Evolutionary conservation across 2,888 invertebrate genomes (phyloP).

Genomic region (Apocheima hispidaria): DNA sequence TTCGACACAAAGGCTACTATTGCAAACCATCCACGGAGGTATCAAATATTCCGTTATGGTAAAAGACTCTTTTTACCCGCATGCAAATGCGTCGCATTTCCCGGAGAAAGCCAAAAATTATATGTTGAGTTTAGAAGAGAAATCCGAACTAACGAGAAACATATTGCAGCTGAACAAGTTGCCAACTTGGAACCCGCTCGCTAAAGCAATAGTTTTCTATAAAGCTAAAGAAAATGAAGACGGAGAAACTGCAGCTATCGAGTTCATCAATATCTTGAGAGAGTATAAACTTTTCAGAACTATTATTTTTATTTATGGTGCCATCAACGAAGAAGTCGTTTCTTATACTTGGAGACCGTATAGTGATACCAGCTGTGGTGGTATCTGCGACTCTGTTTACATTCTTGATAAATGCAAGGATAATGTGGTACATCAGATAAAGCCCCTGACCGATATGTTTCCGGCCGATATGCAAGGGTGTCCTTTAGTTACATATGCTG

Average conservation of each 20-base stretch:
- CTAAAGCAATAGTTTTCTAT: constrained; percentile 79
- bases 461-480: constrained; percentile 76
- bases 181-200: constrained; percentile 83
- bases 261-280: constrained; percentile 75
- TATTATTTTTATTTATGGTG: constrained; percentile 74
- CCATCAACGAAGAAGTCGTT: constrained; percentile 63
- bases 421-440: constrained; percentile 59
- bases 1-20: constrained; percentile 70
- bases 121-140: constrained; percentile 82
- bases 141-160: constrained; percentile 75
- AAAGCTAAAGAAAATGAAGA: constrained; percentile 64
- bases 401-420: constrained; percentile 74
- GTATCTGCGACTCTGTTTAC: constrained; percentile 71
- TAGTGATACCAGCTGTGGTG: constrained; percentile 74
- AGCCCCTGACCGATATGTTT: constrained; percentile 68
- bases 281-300: constrained; percentile 71
- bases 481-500: constrained; percentile 74
- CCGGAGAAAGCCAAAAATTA: constrained; percentile 85
- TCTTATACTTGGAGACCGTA: constrained; percentile 81
- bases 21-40: constrained; percentile 77
- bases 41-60: constrained; percentile 83
- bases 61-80: constrained; percentile 80
- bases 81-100: constrained; percentile 83
- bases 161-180: constrained; percentile 78
- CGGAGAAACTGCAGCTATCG: constrained; percentile 62